These are phyloP conservation scores for Pseudorasbora parva DNA, from an alignment of 2,113 vertebrate species.

Conservation along the genomic window DNA sequence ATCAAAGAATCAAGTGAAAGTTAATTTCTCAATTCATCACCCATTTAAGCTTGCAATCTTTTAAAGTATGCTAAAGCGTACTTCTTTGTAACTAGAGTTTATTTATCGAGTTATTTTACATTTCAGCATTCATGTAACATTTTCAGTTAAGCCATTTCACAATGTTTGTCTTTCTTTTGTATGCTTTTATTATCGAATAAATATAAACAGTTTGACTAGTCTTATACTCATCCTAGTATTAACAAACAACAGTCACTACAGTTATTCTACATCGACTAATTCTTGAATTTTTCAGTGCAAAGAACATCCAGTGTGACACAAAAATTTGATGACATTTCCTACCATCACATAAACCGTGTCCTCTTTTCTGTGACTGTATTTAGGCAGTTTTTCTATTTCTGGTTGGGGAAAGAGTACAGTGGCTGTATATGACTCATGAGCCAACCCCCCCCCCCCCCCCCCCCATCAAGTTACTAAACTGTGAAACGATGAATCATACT, in stretches of 20 bases:
- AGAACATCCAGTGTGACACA: not conserved
- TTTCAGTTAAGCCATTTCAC: not conserved
- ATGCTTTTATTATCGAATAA: not conserved
- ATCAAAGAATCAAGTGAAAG: too few species aligned
- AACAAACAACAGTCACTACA: not conserved
- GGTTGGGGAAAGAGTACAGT: constrained; percentile 35
- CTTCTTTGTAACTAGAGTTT: not conserved
- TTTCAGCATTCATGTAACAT: not conserved
- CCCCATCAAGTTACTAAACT: constrained; percentile 19
- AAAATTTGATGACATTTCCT: not conserved
- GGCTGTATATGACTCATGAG: constrained; percentile 38
- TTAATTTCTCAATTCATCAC: too few species aligned
- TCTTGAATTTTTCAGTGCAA: not conserved
- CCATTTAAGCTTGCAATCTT: not conserved
- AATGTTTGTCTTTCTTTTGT: not conserved
- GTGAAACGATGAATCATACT: constrained; percentile 34
- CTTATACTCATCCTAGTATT: not conserved
- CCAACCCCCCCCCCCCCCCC: constrained; percentile 1
- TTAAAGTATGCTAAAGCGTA: not conserved
- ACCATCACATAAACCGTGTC: not conserved
- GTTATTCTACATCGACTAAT: not conserved
- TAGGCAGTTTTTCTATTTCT: constrained; percentile 12
- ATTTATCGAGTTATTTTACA: not conserved
- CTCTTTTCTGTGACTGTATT: constrained; percentile 12
- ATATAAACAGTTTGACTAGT: not conserved